Evolutionary conservation across 2,797 vertebrate species (phyloP).

Genomic region (Sardinella longiceps): DNA sequence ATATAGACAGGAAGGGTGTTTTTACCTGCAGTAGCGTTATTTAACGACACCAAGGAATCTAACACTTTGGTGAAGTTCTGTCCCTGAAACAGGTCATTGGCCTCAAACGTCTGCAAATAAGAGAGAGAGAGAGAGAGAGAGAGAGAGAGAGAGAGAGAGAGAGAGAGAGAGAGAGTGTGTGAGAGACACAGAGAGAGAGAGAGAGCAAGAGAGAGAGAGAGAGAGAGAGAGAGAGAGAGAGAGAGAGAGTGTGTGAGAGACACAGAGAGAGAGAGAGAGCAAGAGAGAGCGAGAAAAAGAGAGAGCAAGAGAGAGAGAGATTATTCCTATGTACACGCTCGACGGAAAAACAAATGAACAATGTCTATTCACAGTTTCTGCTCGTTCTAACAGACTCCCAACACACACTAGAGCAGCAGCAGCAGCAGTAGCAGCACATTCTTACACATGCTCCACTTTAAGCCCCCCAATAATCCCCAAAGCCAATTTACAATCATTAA

Average conservation of each 20-base stretch:
- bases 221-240: slow-evolving; percentile 39
- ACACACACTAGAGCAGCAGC: no score
- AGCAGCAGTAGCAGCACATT: background rate
- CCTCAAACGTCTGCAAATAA: slow-evolving; percentile 88
- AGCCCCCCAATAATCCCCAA: background rate
- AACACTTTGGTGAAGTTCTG: slow-evolving; percentile 97
- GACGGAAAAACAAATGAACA: background rate
- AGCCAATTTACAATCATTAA: slow-evolving; percentile 2
- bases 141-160: slow-evolving; percentile 42
- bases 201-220: slow-evolving; percentile 38
- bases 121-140: slow-evolving; percentile 25
- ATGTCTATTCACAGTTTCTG: background rate
- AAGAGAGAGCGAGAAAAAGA: no score
- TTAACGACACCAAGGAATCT: slow-evolving; percentile 91
- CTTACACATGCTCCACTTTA: background rate
- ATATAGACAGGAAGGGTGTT: background rate
- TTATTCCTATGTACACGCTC: background rate
- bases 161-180: slow-evolving; percentile 40
- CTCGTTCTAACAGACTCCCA: background rate
- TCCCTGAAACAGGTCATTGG: slow-evolving; percentile 95
- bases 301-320: slow-evolving; percentile 41
- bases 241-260: slow-evolving; percentile 41
- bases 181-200: slow-evolving; percentile 45
- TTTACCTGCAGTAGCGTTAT: slow-evolving; percentile 97
- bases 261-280: slow-evolving; percentile 39